Conservation (phyloP, 2,888 invertebrate species). For the Ellobium chinense region DNA sequence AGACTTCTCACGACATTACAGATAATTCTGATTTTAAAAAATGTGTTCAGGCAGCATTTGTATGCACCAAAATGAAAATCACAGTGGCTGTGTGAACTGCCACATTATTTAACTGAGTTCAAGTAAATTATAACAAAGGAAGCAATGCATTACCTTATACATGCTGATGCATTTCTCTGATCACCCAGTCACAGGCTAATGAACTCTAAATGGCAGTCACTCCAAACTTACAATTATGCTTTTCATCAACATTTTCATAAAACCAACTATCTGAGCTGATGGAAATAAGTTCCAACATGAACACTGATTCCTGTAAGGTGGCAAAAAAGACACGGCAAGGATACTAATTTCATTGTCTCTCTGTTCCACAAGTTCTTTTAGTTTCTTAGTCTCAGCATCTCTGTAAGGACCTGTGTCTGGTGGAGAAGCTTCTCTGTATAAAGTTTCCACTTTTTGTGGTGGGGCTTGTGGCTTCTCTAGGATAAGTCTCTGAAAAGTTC, state of each 20-base stretch:
- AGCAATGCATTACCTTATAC: no score
- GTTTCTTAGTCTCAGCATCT: slow-evolving; percentile 70
- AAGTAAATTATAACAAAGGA: no score
- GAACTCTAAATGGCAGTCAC: no score
- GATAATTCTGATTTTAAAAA: no score
- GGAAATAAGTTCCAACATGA: background rate
- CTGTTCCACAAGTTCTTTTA: slow-evolving; percentile 75
- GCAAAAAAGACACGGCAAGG: slow-evolving; percentile 59
- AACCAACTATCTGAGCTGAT: background rate
- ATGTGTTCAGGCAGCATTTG: no score
- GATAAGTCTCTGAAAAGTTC: slow-evolving; percentile 59
- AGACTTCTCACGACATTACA: no score
- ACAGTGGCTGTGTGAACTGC: no score
- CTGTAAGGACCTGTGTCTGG: slow-evolving; percentile 69
- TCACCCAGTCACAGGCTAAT: no score
- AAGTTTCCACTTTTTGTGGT: slow-evolving; percentile 1
- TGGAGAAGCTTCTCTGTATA: slow-evolving; percentile 27
- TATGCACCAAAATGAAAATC: no score
- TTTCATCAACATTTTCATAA: background rate
- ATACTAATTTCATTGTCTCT: slow-evolving; percentile 79
- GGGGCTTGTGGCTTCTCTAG: slow-evolving; percentile 58
- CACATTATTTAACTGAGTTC: no score
- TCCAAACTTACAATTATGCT: no score
- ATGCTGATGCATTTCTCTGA: no score
- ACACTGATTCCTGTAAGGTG: background rate